A percentile compares a stretch with the other conserved stretches of the same genome.
Conservation (phyloP, 1,140 invertebrate genomes). For the Harlomillsia oculata region DNA sequence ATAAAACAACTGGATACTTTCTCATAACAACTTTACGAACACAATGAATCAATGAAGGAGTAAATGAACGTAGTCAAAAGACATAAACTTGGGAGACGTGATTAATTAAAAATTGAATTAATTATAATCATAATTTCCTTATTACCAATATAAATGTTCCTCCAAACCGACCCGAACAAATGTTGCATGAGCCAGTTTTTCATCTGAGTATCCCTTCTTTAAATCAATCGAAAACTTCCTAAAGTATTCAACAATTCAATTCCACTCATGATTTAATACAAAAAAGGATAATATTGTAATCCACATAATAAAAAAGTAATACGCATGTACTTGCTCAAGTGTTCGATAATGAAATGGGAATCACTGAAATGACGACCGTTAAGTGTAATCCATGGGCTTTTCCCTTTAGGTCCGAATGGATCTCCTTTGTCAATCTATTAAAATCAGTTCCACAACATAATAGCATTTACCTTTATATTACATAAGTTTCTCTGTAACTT, state of each 20-base stretch:
- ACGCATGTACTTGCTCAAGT: slow-evolving; percentile 33
- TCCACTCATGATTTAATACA: background rate
- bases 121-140: too few relatives aligned
- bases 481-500: background rate
- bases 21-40: background rate
- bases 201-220: slow-evolving; percentile 1
- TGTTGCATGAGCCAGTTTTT: slow-evolving; percentile 22
- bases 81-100: background rate
- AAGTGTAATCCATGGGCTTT: slow-evolving; percentile 44
- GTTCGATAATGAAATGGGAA: slow-evolving; percentile 43
- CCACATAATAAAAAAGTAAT: background rate
- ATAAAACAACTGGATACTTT: background rate
- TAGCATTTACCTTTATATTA: background rate
- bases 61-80: background rate
- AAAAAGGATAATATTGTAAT: too few relatives aligned
- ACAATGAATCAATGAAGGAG: background rate
- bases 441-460: background rate
- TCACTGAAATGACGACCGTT: slow-evolving; percentile 42
- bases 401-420: slow-evolving; percentile 38
- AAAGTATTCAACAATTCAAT: background rate
- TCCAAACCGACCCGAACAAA: slow-evolving; percentile 31
- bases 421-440: slow-evolving; percentile 34
- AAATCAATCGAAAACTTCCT: slow-evolving; percentile 10
- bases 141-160: slow-evolving; percentile 31
- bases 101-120: background rate